Evolutionary conservation across 1,140 invertebrate species (phyloP).

Genomic region (Heliothis virescens): DNA sequence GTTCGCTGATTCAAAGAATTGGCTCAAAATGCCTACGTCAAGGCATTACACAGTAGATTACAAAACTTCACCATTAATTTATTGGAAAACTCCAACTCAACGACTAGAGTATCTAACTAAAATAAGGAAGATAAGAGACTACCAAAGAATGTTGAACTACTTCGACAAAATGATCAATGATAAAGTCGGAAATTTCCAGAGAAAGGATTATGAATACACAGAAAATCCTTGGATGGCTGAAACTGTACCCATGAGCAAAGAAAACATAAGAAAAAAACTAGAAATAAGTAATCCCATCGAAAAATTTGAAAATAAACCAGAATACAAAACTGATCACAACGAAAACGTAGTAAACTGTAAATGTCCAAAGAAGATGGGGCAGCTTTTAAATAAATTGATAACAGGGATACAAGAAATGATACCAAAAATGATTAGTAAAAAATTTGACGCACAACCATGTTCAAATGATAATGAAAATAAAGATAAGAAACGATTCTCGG

Average conservation of each 20-base stretch:
- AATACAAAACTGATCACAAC: conserved; percentile 28
- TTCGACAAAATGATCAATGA: conserved; percentile 74
- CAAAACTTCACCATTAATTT: conserved; percentile 69
- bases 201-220: conserved; percentile 52
- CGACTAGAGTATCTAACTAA: conserved; percentile 69
- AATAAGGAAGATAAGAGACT: conserved; percentile 72
- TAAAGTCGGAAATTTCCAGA: conserved; percentile 58
- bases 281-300: neutral
- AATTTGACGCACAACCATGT: neutral
- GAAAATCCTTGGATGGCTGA: conserved; percentile 46
- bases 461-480: neutral
- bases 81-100: conserved; percentile 65
- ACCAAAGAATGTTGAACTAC: conserved; percentile 72
- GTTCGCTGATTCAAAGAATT: conserved; percentile 66
- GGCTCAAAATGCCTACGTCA: conserved; percentile 66
- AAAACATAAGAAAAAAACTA: conserved; percentile 14
- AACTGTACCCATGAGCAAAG: conserved; percentile 55
- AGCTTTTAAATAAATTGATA: conserved; percentile 64
- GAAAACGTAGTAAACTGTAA: conserved; percentile 52
- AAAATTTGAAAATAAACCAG: neutral
- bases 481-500: neutral
- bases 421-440: conserved; percentile 51
- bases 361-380: conserved; percentile 61
- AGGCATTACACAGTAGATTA: conserved; percentile 70
- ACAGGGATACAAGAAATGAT: conserved; percentile 60